These are phyloP conservation scores for Plotosus lineatus DNA, from an alignment of 2,113 vertebrate species.

Conservation along the genomic window DNA sequence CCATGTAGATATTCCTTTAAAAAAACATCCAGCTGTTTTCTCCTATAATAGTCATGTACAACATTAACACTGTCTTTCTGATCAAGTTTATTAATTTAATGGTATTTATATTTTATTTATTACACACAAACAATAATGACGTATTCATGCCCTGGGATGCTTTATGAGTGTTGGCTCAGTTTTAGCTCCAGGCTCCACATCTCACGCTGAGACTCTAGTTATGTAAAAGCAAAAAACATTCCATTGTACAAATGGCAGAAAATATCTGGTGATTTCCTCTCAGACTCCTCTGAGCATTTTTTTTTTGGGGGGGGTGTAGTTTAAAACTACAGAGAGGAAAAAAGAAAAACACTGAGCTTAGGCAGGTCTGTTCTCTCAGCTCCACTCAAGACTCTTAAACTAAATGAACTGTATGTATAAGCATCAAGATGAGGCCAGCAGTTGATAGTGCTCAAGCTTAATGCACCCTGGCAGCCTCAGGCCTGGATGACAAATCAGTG, in stretches of 20 bases:
- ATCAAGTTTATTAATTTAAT: neutral
- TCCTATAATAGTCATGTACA: too few relatives aligned
- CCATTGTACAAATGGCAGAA: slow-evolving; percentile 32
- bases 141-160: slow-evolving; percentile 7
- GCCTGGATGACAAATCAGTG: neutral
- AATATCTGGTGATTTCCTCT: slow-evolving; percentile 15
- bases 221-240: slow-evolving; percentile 1
- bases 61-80: neutral
- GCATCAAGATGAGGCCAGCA: neutral
- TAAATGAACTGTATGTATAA: slow-evolving; percentile 1
- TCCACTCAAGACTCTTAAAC: slow-evolving; percentile 13
- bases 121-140: neutral
- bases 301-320: neutral
- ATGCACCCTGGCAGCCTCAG: neutral
- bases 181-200: neutral
- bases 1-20: too few relatives aligned
- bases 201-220: neutral
- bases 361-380: neutral
- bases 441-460: slow-evolving; percentile 14
- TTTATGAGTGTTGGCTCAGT: neutral
- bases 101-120: neutral
- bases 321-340: neutral
- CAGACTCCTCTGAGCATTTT: slow-evolving; percentile 30
- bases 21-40: too few relatives aligned
- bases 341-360: neutral